A percentile compares a stretch with the other conserved stretches of the same genome.
These are phyloP conservation scores for Ophion slaviceki DNA, from an alignment of 2,888 invertebrate genomes.

Conservation along the genomic window DNA sequence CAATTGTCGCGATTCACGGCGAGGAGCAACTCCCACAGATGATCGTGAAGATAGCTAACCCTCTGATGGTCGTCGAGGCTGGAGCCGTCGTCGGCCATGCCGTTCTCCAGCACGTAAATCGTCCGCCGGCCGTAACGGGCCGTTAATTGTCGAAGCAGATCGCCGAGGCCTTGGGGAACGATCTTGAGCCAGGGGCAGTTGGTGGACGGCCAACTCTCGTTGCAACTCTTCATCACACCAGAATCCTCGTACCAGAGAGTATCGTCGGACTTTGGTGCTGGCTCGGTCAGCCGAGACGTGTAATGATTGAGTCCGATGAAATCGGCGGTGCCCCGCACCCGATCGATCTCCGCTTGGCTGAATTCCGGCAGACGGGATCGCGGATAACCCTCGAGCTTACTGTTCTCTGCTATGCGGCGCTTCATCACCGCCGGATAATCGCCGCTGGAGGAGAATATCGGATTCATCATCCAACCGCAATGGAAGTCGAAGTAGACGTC, in stretches of 20 bases:
- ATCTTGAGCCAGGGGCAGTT: slow-evolving; percentile 87
- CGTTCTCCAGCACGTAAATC: slow-evolving; percentile 82
- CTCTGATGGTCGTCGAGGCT: slow-evolving; percentile 73
- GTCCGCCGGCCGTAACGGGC: slow-evolving; percentile 79
- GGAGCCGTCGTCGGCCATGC: slow-evolving; percentile 75
- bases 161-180: slow-evolving; percentile 83
- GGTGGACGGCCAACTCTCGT: slow-evolving; percentile 86
- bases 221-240: slow-evolving; percentile 85
- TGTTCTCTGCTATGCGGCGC: slow-evolving; percentile 81
- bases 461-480: slow-evolving; percentile 84
- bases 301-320: slow-evolving; percentile 79
- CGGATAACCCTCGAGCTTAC: slow-evolving; percentile 82
- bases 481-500: slow-evolving; percentile 79
- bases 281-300: slow-evolving; percentile 69
- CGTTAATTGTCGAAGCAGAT: slow-evolving; percentile 81
- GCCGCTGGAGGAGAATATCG: slow-evolving; percentile 83
- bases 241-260: slow-evolving; percentile 68
- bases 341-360: slow-evolving; percentile 85
- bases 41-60: slow-evolving; percentile 78
- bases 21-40: slow-evolving; percentile 84
- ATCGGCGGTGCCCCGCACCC: slow-evolving; percentile 76
- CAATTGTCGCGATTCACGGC: slow-evolving; percentile 84
- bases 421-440: slow-evolving; percentile 85
- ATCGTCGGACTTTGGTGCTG: slow-evolving; percentile 35
- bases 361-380: slow-evolving; percentile 84